Conservation (phyloP, 2,113 vertebrate genomes). For the Gopherus flavomarginatus region DNA sequence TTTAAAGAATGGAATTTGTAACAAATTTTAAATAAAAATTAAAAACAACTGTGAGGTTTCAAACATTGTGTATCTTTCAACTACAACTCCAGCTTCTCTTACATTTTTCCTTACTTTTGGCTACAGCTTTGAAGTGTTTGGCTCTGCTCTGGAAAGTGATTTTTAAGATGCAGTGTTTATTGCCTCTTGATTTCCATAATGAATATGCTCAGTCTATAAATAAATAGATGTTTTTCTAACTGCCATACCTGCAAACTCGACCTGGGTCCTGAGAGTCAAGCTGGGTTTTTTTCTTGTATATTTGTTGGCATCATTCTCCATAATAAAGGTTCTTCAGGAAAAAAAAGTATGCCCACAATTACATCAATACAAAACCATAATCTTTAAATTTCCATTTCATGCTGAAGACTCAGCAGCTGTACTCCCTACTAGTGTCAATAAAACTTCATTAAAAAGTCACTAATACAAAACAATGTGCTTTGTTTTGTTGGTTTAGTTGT, state of each 20-base stretch:
- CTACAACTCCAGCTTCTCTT: background rate
- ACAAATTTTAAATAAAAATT: background rate
- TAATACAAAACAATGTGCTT: background rate
- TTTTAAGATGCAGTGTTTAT: background rate
- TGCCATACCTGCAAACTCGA: background rate
- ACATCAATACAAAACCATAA: background rate
- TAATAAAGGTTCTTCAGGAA: background rate
- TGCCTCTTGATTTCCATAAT: background rate
- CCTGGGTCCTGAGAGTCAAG: background rate
- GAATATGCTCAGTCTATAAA: background rate
- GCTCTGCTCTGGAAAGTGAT: background rate
- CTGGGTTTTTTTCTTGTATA: background rate
- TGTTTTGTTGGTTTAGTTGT: constrained; percentile 82
- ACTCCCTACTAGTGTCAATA: background rate
- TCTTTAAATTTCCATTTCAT: background rate
- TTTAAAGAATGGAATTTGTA: background rate
- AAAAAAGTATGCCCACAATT: background rate
- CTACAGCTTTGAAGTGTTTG: background rate
- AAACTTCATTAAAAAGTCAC: background rate
- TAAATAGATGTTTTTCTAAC: background rate
- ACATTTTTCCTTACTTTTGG: background rate
- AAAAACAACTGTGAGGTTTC: background rate
- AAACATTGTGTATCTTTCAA: background rate
- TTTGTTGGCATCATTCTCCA: background rate
- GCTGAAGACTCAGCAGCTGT: background rate